Conservation (phyloP, 2,113 vertebrate genomes). For the Gobio gobio region DNA sequence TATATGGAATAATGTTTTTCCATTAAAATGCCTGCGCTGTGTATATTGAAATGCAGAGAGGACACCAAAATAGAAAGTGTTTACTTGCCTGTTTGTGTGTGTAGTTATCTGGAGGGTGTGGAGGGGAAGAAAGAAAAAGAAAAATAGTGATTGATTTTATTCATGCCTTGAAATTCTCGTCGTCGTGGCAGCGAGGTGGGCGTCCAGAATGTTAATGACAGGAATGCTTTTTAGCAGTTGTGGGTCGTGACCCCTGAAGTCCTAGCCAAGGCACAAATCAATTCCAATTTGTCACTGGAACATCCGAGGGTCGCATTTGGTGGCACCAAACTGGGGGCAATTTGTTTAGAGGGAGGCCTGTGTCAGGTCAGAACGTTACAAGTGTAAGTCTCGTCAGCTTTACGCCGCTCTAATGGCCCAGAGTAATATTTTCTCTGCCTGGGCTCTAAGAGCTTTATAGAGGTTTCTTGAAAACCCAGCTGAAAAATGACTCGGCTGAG, state of each 20-base stretch:
- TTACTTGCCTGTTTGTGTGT: conserved; percentile 1
- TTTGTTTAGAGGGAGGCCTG: conserved; percentile 63
- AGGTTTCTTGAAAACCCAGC: not conserved
- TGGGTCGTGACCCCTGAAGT: conserved; percentile 68
- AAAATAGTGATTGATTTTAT: conserved; percentile 63
- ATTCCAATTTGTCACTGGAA: conserved; percentile 72
- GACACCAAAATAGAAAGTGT: not conserved
- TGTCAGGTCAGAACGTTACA: conserved; percentile 59
- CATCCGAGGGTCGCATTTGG: conserved; percentile 67
- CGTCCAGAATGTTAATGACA: conserved; percentile 69
- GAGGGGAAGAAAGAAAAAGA: conserved; percentile 14
- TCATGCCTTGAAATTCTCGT: conserved; percentile 57
- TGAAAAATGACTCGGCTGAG: conserved; percentile 17
- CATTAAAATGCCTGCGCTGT: not conserved
- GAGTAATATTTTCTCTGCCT: conserved; percentile 24
- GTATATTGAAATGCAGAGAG: conserved; percentile 24
- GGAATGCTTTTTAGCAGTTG: conserved; percentile 62
- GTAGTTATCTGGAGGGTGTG: conserved; percentile 9
- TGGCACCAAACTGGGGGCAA: conserved; percentile 62
- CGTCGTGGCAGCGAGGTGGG: conserved; percentile 46
- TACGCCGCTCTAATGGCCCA: not conserved
- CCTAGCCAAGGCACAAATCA: conserved; percentile 70
- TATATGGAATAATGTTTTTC: conserved; percentile 44
- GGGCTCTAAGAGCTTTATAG: conserved; percentile 3
- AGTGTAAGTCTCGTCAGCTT: conserved; percentile 54